Evolutionary conservation across 1,140 invertebrate species (phyloP), one percentile per base, ranked within the genome.

Genomic region (Zaprionus vittiger): DNA sequence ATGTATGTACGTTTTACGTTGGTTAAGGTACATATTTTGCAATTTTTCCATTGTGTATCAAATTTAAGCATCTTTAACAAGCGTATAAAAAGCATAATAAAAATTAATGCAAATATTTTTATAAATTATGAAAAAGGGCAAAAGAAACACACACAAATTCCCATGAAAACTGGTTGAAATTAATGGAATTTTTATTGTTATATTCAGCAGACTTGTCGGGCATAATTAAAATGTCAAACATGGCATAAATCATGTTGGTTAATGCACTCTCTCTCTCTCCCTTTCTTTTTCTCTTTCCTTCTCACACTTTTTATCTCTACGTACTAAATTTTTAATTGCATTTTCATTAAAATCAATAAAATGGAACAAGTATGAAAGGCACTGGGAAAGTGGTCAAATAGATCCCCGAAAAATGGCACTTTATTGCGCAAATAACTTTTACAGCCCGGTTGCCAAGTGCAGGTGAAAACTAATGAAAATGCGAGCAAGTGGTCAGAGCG

Each of bases 311-410:
- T 31, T 5, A 41, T 64, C 52, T 62, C 68, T 71, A 44, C 71
- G 76, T 52, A 24, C 81, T 89, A 81, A 87, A 87, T 81, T 83
- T 87, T 89, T 87, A 87, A 87, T 87, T 89, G 80, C 85, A 83
- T 87, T 87, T 89, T 74, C 81, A 89, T 87, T 87, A 84, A 89
- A 87, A 81, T 89, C 85, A 84, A 87, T 89, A 79, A 81, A 62
- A 65, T 66, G 60, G 41, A 59, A 65, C n/a, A 60, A 54, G 37
- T 41, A 49, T n/a, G 20, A 44, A 69, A 73, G 74, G 59, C 52
- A 44, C 73, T 47, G 52, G 34, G 34, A 57, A 31, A 71, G 68
- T 55, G 73, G 17, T 24, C 20, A 52, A 52, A 20, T 52, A 11
- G 20, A 52, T 11, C 47, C 20, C 47, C 47, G 47, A 52, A 52